Evolutionary conservation across 2,888 invertebrate species (phyloP).

Genomic region (Palloptera scutellata): DNA sequence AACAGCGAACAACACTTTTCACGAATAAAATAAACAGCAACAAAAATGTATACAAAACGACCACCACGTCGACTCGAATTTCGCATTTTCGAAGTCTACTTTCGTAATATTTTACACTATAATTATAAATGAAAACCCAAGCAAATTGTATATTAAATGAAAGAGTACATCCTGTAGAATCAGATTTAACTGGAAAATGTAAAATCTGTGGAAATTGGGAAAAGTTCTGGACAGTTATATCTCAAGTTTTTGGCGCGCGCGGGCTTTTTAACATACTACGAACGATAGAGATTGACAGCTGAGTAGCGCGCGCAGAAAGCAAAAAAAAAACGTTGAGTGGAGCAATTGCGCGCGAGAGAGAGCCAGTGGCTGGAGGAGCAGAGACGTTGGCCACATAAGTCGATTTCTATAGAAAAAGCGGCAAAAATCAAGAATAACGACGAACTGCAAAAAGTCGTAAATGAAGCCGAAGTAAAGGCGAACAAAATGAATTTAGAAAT

Average conservation of each 20-base stretch:
- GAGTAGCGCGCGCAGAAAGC: constrained; percentile 45
- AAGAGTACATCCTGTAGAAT: constrained; percentile 46
- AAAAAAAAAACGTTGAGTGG: constrained; percentile 19
- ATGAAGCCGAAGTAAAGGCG: constrained; percentile 34
- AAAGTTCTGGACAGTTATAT: constrained; percentile 47
- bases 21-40: constrained; percentile 46
- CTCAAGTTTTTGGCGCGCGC: constrained; percentile 60
- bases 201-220: constrained; percentile 47
- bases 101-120: constrained; percentile 35
- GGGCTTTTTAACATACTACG: constrained; percentile 50
- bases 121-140: constrained; percentile 48
- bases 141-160: constrained; percentile 32
- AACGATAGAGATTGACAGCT: constrained; percentile 45
- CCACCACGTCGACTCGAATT: constrained; percentile 41
- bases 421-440: constrained; percentile 40
- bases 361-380: constrained; percentile 26
- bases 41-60: constrained; percentile 51
- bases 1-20: constrained; percentile 48
- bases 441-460: constrained; percentile 37
- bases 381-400: constrained; percentile 25
- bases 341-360: constrained; percentile 41
- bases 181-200: constrained; percentile 47
- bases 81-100: constrained; percentile 49
- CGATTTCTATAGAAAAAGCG: constrained; percentile 35
- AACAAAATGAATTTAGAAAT: constrained; percentile 35